Evolutionary conservation across 2,797 vertebrate species (phyloP).

Genomic region (Pangasius mekongensis): DNA sequence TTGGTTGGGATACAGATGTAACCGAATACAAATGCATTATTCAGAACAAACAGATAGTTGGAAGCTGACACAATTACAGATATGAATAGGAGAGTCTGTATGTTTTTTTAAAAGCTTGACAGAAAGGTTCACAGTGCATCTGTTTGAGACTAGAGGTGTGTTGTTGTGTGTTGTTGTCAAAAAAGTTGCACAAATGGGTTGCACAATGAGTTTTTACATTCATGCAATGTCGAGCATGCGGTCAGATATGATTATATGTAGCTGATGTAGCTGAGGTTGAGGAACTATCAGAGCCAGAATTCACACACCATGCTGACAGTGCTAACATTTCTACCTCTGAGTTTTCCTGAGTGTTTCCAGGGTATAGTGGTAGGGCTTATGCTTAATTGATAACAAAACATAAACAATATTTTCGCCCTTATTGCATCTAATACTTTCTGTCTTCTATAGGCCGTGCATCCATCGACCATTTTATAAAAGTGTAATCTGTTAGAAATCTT

Average conservation of each 20-base stretch:
- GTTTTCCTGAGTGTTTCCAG: not conserved
- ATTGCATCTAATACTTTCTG: not conserved
- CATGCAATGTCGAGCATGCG: not conserved
- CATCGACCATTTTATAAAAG: not conserved
- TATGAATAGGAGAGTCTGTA: not conserved
- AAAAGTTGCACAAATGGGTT: not conserved
- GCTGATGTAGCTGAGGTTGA: not conserved
- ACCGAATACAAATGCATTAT: not conserved
- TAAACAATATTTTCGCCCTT: not conserved
- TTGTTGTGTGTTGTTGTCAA: not conserved
- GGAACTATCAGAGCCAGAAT: not conserved
- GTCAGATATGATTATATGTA: not conserved
- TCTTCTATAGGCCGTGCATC: not conserved
- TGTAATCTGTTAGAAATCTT: not conserved
- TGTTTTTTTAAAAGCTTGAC: not conserved
- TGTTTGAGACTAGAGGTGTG: not conserved
- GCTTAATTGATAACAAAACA: not conserved
- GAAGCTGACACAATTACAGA: not conserved
- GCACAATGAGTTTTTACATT: not conserved
- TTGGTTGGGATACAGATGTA: not conserved
- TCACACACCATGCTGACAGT: not conserved
- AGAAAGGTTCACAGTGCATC: not conserved
- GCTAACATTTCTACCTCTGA: not conserved
- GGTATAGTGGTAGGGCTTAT: not conserved
- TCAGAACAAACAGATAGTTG: not conserved